A percentile compares a stretch with the other conserved stretches of the same genome.
Conservation (phyloP, 2,797 vertebrate species). For the Danio kyathit region DNA sequence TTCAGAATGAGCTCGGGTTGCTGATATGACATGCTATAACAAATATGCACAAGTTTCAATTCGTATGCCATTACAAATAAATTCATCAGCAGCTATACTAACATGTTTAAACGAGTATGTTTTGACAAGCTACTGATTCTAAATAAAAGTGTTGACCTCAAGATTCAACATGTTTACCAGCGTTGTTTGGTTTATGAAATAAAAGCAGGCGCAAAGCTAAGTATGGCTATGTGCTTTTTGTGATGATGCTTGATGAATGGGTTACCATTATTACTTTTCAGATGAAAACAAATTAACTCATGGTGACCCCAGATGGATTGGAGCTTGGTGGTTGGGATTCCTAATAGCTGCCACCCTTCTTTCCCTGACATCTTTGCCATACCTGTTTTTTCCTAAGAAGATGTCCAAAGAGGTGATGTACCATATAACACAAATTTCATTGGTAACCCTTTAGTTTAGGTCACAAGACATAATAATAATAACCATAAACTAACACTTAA, state of each 20-base stretch:
- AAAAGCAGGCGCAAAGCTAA: neutral
- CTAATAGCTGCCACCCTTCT: conserved; percentile 84
- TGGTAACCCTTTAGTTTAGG: no score
- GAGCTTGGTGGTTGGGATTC: conserved; percentile 97
- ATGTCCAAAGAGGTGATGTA: conserved; percentile 91
- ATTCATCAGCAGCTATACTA: neutral
- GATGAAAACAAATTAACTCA: conserved; percentile 74
- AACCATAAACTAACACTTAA: no score
- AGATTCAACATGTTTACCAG: conserved; percentile 22
- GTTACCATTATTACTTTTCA: conserved; percentile 66
- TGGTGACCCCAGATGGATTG: conserved; percentile 90
- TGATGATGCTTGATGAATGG: neutral
- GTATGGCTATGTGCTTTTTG: neutral
- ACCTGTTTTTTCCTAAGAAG: conserved; percentile 90
- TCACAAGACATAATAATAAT: no score
- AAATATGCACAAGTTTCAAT: neutral
- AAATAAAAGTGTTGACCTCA: neutral
- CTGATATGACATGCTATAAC: neutral
- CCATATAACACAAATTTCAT: conserved; percentile 66
- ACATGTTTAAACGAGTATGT: neutral
- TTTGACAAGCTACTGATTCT: conserved; percentile 21
- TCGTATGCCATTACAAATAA: neutral
- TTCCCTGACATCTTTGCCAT: conserved; percentile 84
- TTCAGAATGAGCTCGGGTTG: no score
- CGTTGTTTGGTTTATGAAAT: neutral